These are phyloP conservation scores for Cettia cetti DNA, from an alignment of 2,113 vertebrate species.

Conservation along the genomic window DNA sequence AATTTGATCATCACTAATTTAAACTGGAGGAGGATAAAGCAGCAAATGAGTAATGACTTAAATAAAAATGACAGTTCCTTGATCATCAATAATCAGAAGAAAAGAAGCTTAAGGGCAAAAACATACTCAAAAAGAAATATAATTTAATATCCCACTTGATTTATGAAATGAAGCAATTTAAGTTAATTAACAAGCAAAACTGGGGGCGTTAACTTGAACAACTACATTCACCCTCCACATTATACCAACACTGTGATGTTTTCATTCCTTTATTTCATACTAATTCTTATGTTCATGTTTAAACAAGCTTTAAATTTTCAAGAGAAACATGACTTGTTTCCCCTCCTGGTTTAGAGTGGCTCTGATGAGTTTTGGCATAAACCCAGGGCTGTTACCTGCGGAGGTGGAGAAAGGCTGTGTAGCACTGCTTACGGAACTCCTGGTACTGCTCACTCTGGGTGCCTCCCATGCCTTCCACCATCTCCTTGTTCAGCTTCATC, in stretches of 20 bases:
- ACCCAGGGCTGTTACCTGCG: conserved; percentile 75
- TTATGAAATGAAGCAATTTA: not conserved
- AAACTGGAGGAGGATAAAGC: not conserved
- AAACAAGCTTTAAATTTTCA: not conserved
- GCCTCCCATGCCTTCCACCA: conserved; percentile 99
- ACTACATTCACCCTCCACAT: not conserved
- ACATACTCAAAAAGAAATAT: not conserved
- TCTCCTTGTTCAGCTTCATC: conserved; percentile 99
- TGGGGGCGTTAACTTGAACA: not conserved
- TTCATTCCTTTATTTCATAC: not conserved
- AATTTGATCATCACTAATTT: not conserved
- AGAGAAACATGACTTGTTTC: not conserved
- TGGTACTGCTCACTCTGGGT: conserved; percentile 99
- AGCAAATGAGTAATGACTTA: not conserved
- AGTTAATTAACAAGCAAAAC: not conserved
- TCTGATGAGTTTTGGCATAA: not conserved
- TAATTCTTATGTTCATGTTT: fast-evolving
- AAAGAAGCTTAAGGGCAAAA: not conserved
- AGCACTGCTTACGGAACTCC: conserved; percentile 97
- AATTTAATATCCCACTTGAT: not conserved
- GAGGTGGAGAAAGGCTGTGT: conserved; percentile 96
- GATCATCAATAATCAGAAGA: not conserved
- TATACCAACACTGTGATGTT: not conserved
- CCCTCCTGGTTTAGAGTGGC: not conserved
- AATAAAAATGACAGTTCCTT: not conserved